Percentiles rank a stretch among this genome's conserved stretches.
Evolutionary conservation across 1,140 invertebrate species (phyloP).

Genomic region (Caenorhabditis elegans): WBcel235 BX284605.5:16252001-16252500

Average conservation of each 20-base stretch:
- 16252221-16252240: not conserved
- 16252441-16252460: not conserved
- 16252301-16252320: too few species aligned
- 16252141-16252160: not conserved
- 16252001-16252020: slow-evolving; percentile 21
- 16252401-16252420: not conserved
- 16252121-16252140: not conserved
- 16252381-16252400: not conserved
- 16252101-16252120: too few species aligned
- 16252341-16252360: slow-evolving; percentile 12
- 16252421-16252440: not conserved
- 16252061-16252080: too few species aligned
- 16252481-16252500: not conserved
- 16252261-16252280: too few species aligned
- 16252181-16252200: not conserved
- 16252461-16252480: not conserved
- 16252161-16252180: not conserved
- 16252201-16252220: not conserved
- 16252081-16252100: too few species aligned
- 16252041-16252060: slow-evolving; percentile 11
- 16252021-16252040: slow-evolving; percentile 27
- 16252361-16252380: not conserved
- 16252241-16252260: not conserved
- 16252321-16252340: too few species aligned
- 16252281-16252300: too few species aligned